Base-by-base conservation (phyloP, 2,113 vertebrate genomes). In the Cynocephalus volans region DNA sequence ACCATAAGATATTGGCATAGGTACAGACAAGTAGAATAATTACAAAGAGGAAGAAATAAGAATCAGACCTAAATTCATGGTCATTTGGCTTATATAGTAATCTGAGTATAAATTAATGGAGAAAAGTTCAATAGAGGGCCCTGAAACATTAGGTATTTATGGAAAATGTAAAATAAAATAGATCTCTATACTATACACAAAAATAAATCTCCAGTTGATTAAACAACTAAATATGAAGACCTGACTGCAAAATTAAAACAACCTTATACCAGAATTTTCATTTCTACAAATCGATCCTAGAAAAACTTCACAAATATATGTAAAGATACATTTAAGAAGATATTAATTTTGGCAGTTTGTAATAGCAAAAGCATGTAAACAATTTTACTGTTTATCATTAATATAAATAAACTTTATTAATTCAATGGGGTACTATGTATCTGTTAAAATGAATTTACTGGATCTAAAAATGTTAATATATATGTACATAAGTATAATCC, bases 381-480 rank as follows among this genome's bases (percentile, higher is more conserved):
- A 28, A 54, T 76, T 96, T 90, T 84, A 60, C n/a, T 88, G 11
- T 72, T 64, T 33, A 33, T 93, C 12, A 58, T 85, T 92, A 88
- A 75, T 33, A 60, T 13, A 21, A 94, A 94, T 89, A 84, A 84
- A 64, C 76, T 93, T 95, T n/a, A 64, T 92, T 88, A 67, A 94
- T 76, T 85, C 7, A 67, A 6, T 52, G 15, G 15, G n/a, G 15
- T 70, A 62, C n/a, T 80, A 14, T 60, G 4, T 72, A 52, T 64
- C 26, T 87, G 11, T 70, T 83, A 95, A 94, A 92, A 56, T 93
- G 33, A 72, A 65, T 65, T 72, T 54, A 52, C 8, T 81, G 13
- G 3, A 88, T 83, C 18, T 90, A 65, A 95, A 83, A 88, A 24
- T 83, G 8, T 56, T 88, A 64, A 9, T 50, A 62, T 33, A 19